Base-by-base conservation (phyloP, 2,888 invertebrate genomes). In the Elegia similella region DNA sequence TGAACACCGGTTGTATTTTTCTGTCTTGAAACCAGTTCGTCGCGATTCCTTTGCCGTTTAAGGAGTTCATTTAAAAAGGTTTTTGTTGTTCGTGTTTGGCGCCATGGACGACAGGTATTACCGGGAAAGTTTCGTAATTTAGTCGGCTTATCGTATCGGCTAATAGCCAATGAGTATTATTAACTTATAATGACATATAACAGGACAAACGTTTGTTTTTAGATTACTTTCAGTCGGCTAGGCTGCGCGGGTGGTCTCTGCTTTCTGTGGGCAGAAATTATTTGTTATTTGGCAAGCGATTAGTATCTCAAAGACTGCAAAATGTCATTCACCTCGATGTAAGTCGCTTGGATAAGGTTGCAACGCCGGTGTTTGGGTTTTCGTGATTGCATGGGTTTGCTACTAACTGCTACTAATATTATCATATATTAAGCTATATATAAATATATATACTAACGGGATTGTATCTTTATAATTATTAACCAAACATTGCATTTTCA, bases 251-350 rank as follows among this genome's bases (percentile, higher is more conserved):
- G 79, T 74, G 75, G 69, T 75, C 69, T 64, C 12, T 12, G 15
- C 23, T 42, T 34, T 62, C 69, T 63, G 72, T 77, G 67, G 72
- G 65, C 69, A 55, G 72, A 68, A 47, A 63, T 62, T 62, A 64
- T 16, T n/a, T 48, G 10, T 50, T 34, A 34, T 16, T 50, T 47
- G 29, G 6, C 30, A 12, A 1, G 12, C 50, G 48, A 34, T 23
- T 47, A 55, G n/a, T 10, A 23, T 63, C 58, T 65, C 23, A 66
- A 73, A 73, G 62, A 69, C 70, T 65, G 75, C 75, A 75, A 77
- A 75, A 91, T 89, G 89, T 83, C 90, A 70, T 90, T 91, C 84
- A 88, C 83, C 82, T 70, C 89, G 42, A 83, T 89, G 89, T 90
- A 91, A 91, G 88, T 90, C 64, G 80, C 79, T 79, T 78, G 66